A percentile compares a stretch with the other conserved stretches of the same genome.
These are phyloP conservation scores for Brachyrhaphis roseni DNA, from an alignment of 2,797 vertebrate genomes.

Conservation along the genomic window DNA sequence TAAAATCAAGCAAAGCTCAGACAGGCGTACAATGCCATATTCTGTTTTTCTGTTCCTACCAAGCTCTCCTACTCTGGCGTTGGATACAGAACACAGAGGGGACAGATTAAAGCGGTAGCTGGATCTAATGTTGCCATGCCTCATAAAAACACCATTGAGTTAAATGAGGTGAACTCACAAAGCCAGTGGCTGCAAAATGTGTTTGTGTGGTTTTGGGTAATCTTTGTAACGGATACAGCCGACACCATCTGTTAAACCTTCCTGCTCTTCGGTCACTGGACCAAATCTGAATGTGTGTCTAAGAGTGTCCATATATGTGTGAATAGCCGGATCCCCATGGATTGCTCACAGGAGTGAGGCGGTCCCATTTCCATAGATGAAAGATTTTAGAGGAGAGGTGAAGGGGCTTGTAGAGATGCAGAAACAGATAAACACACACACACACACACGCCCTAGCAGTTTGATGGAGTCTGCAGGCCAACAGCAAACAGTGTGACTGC, in stretches of 20 bases:
- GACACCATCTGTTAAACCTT: constrained; percentile 77
- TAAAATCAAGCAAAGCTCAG: constrained; percentile 26
- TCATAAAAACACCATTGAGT: constrained; percentile 74
- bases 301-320: constrained; percentile 29
- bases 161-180: constrained; percentile 76
- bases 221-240: constrained; percentile 64
- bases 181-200: constrained; percentile 42
- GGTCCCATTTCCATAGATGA: constrained; percentile 66
- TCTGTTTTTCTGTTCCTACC: constrained; percentile 25
- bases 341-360: constrained; percentile 57
- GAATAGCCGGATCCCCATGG: constrained; percentile 40
- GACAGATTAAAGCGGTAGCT: constrained; percentile 64
- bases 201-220: constrained; percentile 43
- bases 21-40: constrained; percentile 24
- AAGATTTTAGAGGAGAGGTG: constrained; percentile 47
- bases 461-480: constrained; percentile 45
- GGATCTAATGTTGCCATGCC: constrained; percentile 67
- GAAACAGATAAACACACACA: constrained; percentile 47
- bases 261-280: constrained; percentile 48
- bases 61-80: constrained; percentile 47
- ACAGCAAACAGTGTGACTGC: constrained; percentile 34
- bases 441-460: constrained; percentile 34
- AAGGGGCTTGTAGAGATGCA: constrained; percentile 35
- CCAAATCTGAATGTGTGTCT: constrained; percentile 47
- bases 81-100: constrained; percentile 53